Evolutionary conservation across 92 coral and sea anemone species (phyloP).

Genomic region (Bergia puertoricense): DNA sequence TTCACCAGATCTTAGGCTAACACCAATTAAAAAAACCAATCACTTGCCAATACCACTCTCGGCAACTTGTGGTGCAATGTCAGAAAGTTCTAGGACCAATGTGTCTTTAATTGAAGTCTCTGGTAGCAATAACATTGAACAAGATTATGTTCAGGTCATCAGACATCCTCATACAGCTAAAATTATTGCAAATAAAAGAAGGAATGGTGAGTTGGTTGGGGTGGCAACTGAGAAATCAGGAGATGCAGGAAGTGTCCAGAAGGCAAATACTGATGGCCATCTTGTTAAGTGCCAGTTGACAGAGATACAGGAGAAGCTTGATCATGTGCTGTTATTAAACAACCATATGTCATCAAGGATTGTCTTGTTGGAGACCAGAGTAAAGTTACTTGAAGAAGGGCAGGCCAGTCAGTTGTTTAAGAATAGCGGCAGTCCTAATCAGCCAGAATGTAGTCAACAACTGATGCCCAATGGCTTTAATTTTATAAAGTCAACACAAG

Average conservation of each 20-base stretch:
- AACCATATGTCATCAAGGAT: constrained; percentile 88
- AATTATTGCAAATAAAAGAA: neutral
- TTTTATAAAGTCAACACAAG: neutral
- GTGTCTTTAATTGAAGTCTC: constrained; percentile 16
- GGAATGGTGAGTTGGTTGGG: neutral
- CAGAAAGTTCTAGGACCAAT: constrained; percentile 5
- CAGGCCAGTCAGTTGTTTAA: constrained; percentile 23
- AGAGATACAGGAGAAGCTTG: constrained; percentile 70
- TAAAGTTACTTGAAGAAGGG: constrained; percentile 82
- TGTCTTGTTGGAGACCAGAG: constrained; percentile 83
- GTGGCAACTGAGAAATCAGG: constrained; percentile 16
- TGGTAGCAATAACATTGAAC: constrained; percentile 11
- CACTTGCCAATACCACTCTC: constrained; percentile 63
- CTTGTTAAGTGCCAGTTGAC: constrained; percentile 46
- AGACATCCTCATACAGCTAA: constrained; percentile 17
- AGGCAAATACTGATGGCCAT: constrained; percentile 20
- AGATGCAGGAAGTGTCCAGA: neutral
- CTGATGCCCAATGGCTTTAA: neutral
- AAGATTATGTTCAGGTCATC: constrained; percentile 16
- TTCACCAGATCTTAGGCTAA: constrained; percentile 75
- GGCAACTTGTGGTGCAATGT: constrained; percentile 20
- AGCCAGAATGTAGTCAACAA: neutral
- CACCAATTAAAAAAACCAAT: constrained; percentile 60
- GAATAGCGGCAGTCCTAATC: constrained; percentile 32
- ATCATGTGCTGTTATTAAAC: constrained; percentile 61